phyloP scores from a whole-genome alignment of 2,888 invertebrate genomes.

The Leptinotarsa juncta region DNA sequence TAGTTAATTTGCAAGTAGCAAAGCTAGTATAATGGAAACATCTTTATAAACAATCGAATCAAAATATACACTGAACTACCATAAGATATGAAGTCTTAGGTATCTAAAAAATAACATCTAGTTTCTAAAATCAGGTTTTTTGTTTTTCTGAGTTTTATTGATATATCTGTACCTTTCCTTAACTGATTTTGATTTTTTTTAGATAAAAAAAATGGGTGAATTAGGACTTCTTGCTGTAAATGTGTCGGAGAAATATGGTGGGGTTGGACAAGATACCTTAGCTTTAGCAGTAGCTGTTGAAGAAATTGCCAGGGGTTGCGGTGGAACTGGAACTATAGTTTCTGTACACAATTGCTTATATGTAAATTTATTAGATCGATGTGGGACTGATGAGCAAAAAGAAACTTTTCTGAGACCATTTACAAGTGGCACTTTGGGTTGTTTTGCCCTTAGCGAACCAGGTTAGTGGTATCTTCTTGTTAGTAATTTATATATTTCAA shows the following conservation, averaged over 20 bases:
- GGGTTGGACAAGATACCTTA: conserved; percentile 76
- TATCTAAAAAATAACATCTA: too few relatives aligned
- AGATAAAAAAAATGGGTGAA: conserved; percentile 77
- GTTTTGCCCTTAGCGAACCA: conserved; percentile 85
- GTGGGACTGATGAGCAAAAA: conserved; percentile 76
- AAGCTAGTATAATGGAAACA: too few relatives aligned
- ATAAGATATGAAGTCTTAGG: too few relatives aligned
- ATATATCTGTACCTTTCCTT: neutral
- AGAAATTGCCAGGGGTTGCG: conserved; percentile 82
- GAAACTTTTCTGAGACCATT: conserved; percentile 73
- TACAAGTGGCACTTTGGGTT: conserved; percentile 76
- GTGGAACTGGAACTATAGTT: conserved; percentile 79
- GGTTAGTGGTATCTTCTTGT: conserved; percentile 63
- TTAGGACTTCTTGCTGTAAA: conserved; percentile 79
- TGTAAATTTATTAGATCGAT: conserved; percentile 75
- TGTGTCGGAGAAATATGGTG: conserved; percentile 75
- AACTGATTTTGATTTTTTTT: conserved; percentile 24
- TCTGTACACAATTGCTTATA: conserved; percentile 85
- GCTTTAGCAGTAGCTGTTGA: conserved; percentile 81
- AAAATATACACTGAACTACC: too few relatives aligned
- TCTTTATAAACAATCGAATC: too few relatives aligned
- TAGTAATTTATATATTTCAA: neutral
- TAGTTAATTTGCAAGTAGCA: too few relatives aligned
- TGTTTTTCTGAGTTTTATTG: too few relatives aligned
- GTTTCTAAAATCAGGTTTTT: too few relatives aligned